Base-by-base conservation (phyloP, 2,113 vertebrate genomes). In the Synodontis membranacea region DNA sequence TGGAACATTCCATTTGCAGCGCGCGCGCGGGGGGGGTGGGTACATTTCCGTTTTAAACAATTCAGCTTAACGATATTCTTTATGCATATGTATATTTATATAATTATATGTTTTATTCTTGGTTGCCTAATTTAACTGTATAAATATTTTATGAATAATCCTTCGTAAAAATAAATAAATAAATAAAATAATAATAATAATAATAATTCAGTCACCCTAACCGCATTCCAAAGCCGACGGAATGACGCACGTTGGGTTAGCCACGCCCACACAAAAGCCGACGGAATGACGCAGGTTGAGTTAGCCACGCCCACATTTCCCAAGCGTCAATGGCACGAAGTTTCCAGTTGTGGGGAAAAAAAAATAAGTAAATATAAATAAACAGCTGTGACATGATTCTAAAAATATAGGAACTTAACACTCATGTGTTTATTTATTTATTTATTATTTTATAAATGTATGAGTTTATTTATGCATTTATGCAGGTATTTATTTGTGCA, bases 1-100 rank as follows among this genome's bases (percentile, higher is more conserved):
- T 10, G 90, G 93, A 88, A 17, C 56, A 56, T 3, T 91, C 90
- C 91, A 94, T 88, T 39, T 39, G 23, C 14, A 0, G 11, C 9
- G 3, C 42, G 0, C n/a, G n/a, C n/a, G n/a, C n/a, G 31, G 79
- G 83, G 64, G 9, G 31, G 0, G n/a, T n/a, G n/a, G n/a, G n/a
- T n/a, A n/a, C n/a, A n/a, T n/a, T n/a, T n/a, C n/a, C n/a, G n/a
- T n/a, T n/a, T n/a, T n/a, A 37, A 62, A 48, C 7, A 23, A 42
- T 82, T 6, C 5, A 0, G 34, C 21, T 60, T 10, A 50, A 66
- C n/a, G 48, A n/a, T 1, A 37, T 37, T 34, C 9, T 54, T 37
- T 0, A 2, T 3, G 0, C 5, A 25, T 64, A 8, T n/a, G n/a
- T n/a, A n/a, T 0, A 66, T 64, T 62, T 12, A 17, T 21, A 42